phyloP scores from a whole-genome alignment of 2,797 vertebrate species.

The Sebastes goodei region DNA sequence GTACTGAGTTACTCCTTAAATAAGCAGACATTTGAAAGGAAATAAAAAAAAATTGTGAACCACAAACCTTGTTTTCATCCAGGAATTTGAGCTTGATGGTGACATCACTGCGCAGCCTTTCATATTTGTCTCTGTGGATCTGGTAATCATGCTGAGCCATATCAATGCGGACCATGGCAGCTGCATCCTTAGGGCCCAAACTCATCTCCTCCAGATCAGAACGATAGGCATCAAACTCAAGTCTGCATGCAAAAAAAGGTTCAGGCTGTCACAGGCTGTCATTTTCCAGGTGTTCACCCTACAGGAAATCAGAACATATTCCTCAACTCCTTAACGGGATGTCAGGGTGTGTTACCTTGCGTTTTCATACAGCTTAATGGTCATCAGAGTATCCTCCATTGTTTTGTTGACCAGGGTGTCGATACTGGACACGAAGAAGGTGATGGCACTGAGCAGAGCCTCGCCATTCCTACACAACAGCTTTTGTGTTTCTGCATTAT shows the following conservation, averaged over 20 bases:
- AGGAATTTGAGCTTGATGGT: constrained; percentile 98
- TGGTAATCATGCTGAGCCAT: constrained; percentile 93
- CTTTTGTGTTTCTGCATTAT: constrained; percentile 96
- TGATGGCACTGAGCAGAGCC: constrained; percentile 92
- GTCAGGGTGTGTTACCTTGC: constrained; percentile 84
- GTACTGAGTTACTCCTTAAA: not conserved
- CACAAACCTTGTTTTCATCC: constrained; percentile 94
- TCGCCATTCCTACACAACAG: constrained; percentile 96
- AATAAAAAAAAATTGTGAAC: not conserved
- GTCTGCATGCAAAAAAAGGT: constrained; percentile 69
- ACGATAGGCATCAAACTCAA: constrained; percentile 96
- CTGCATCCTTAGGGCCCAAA: constrained; percentile 89
- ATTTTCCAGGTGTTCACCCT: not conserved
- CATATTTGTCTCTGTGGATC: constrained; percentile 93
- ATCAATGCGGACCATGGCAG: constrained; percentile 89
- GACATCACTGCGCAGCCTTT: constrained; percentile 93
- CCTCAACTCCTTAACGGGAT: not conserved
- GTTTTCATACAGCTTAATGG: constrained; percentile 93
- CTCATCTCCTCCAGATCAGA: constrained; percentile 96
- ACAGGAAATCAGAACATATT: not conserved
- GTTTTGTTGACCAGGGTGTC: constrained; percentile 97
- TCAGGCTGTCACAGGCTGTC: not conserved
- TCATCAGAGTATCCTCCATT: constrained; percentile 98
- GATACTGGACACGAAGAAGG: constrained; percentile 95
- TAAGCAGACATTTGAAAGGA: not conserved